These are phyloP conservation scores for Apamea anceps DNA, from an alignment of 2,888 invertebrate genomes.

Conservation along the genomic window DNA sequence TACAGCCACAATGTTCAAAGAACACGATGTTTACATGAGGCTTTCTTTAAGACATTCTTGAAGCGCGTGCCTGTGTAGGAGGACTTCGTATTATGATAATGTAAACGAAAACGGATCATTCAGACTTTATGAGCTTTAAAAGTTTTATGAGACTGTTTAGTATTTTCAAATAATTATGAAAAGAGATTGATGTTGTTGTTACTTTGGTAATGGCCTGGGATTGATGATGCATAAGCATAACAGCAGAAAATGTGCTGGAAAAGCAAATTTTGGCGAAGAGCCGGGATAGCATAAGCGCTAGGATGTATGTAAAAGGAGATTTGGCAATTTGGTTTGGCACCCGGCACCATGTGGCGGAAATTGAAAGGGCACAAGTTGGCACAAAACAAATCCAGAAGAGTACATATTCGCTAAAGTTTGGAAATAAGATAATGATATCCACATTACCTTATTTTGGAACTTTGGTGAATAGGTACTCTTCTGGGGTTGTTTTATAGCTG, in stretches of 20 bases:
- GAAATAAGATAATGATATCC: constrained; percentile 15
- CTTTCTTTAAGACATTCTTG: constrained; percentile 26
- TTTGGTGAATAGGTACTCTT: constrained; percentile 1
- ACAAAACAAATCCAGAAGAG: constrained; percentile 17
- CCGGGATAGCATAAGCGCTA: background rate
- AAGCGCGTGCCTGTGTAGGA: constrained; percentile 23
- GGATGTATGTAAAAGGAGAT: constrained; percentile 22
- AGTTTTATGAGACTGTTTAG: constrained; percentile 34
- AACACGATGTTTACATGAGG: constrained; percentile 39
- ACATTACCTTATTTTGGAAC: constrained; percentile 12
- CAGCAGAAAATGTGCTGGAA: constrained; percentile 12
- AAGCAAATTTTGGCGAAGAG: constrained; percentile 28
- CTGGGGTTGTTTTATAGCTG: background rate
- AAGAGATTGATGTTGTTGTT: constrained; percentile 16
- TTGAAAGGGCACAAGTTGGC: constrained; percentile 31
- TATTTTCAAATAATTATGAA: constrained; percentile 14
- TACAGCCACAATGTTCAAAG: constrained; percentile 41
- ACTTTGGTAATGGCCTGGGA: background rate
- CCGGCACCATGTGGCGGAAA: constrained; percentile 14
- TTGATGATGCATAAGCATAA: constrained; percentile 1
- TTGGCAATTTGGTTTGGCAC: constrained; percentile 45
- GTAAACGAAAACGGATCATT: constrained; percentile 39
- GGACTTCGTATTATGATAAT: constrained; percentile 21
- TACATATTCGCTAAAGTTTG: constrained; percentile 2
- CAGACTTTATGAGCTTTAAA: constrained; percentile 31